Percentiles rank a stretch among this genome's conserved stretches.
These are phyloP conservation scores for Neocrepidodera transversa DNA, from an alignment of 2,888 invertebrate genomes.

Conservation along the genomic window DNA sequence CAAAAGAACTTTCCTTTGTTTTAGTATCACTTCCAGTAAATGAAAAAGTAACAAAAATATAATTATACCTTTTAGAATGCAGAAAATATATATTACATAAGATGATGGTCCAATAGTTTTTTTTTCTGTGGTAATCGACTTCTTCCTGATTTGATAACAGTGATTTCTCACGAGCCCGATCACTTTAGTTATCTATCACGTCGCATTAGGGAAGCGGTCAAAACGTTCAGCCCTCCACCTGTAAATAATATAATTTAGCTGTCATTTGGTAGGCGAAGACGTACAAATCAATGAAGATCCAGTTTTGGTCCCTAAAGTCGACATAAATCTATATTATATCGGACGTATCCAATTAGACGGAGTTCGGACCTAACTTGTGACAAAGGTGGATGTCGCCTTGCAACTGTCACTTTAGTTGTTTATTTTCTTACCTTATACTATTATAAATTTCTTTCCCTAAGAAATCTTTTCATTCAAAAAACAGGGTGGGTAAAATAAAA, in stretches of 20 bases:
- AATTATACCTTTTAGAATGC: too few species aligned
- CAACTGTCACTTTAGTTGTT: slow-evolving; percentile 28
- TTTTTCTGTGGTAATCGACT: too few species aligned
- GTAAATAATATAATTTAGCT: slow-evolving; percentile 33
- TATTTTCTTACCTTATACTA: slow-evolving; percentile 15
- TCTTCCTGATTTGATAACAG: too few species aligned
- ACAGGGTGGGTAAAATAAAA: too few species aligned
- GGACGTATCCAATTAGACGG: slow-evolving; percentile 58
- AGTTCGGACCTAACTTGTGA: slow-evolving; percentile 53
- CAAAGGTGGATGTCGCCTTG: slow-evolving; percentile 41
- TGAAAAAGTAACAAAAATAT: too few species aligned
- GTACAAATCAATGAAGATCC: slow-evolving; percentile 56
- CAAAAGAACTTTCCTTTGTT: too few species aligned
- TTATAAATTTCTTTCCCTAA: slow-evolving; percentile 9
- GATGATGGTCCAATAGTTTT: too few species aligned
- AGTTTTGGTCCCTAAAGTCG: slow-evolving; percentile 56
- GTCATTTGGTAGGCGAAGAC: slow-evolving; percentile 40
- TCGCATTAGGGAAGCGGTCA: slow-evolving; percentile 9
- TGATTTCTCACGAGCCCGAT: too few species aligned
- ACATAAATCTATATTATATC: slow-evolving; percentile 61
- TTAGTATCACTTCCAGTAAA: too few species aligned
- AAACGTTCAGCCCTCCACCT: slow-evolving; percentile 23
- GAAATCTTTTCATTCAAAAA: background rate
- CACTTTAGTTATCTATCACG: slow-evolving; percentile 7
- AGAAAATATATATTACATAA: too few species aligned